These are phyloP conservation scores for Leptobrachium leishanense DNA, from an alignment of 2,113 vertebrate species.

Conservation along the genomic window DNA sequence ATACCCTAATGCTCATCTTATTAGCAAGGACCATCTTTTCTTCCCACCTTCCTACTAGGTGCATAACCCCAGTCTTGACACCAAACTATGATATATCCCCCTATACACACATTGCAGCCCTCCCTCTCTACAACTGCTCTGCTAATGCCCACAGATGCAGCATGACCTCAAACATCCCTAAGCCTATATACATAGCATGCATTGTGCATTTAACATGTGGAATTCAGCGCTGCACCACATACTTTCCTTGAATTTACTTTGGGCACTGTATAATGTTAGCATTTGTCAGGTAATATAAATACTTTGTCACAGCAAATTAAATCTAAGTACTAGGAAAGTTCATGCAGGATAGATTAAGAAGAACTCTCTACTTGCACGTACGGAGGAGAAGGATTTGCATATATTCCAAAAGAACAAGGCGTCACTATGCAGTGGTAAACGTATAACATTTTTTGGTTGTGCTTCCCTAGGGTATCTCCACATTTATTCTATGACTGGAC, in stretches of 20 bases:
- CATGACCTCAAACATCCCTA: background rate
- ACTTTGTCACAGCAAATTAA: constrained; percentile 4
- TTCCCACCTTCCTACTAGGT: fast-evolving
- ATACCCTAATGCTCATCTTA: constrained; percentile 40
- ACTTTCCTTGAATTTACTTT: background rate
- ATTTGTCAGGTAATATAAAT: constrained; percentile 6
- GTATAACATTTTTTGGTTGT: too few species aligned
- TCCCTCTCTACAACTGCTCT: background rate
- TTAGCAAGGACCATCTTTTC: constrained; percentile 12
- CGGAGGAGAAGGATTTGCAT: background rate
- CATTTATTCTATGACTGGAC: too few species aligned
- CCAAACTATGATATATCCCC: background rate
- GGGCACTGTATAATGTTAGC: background rate
- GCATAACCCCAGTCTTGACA: background rate
- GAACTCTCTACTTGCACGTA: background rate
- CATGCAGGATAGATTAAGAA: background rate
- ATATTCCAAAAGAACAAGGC: background rate
- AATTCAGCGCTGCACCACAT: background rate
- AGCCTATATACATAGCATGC: background rate
- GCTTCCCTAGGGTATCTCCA: too few species aligned
- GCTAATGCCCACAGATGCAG: constrained; percentile 2
- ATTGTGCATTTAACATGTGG: fast-evolving
- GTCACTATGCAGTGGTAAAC: background rate
- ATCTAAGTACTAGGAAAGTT: background rate
- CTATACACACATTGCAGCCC: background rate